Evolutionary conservation across 1,140 invertebrate genomes (phyloP), one percentile per base, ranked within the genome.

Genomic region (Heterodera carotae): DNA sequence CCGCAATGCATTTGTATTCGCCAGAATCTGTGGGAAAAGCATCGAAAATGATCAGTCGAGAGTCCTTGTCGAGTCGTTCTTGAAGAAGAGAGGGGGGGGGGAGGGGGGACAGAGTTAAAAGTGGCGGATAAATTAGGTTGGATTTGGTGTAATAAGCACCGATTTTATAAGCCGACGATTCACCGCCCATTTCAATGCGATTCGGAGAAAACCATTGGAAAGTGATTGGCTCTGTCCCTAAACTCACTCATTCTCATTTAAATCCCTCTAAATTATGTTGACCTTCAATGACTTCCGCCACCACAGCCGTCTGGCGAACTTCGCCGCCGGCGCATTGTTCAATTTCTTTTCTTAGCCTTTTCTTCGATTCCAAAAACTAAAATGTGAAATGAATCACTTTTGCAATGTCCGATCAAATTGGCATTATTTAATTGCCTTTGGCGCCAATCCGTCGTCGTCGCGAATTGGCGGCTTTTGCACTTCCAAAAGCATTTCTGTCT

Each of bases 1-100:
- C 92, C 1, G 94, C 94, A 83, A 93, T 91, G 86, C 94, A 95
- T 27, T 93, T 94, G 83, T 96, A 96, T 5, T 92, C 93, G 27
- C 94, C 94, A 36, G 93, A 92, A 89, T 96, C 94, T 89, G 95
- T 94, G 1, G 94, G 93, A 82, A 94, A 92, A 10, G 93, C 93
- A 80, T 94, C 93, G 90, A 94, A 92, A 76, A 96, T 95, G 81
- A 94, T 94, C 34, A 96, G 87, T 48, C 93, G 53, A 15, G 78
- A 67, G 71, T 84, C 77, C n/a, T 84, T 82, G 6, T 76, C 81
- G 29, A 56, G 25, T 39, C 72, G 72, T 22, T 74, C 72, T 74
- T 27, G 12, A 69, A 69, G 27, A 36, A 8, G 34, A 22, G 27
- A 29, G 12, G 12, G 39, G 39, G 12, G 6, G 39, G 39, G 6